Percentiles rank a stretch among this genome's conserved stretches.
Conservation (phyloP, 2,797 vertebrate genomes). For the Tangara arthus region DNA sequence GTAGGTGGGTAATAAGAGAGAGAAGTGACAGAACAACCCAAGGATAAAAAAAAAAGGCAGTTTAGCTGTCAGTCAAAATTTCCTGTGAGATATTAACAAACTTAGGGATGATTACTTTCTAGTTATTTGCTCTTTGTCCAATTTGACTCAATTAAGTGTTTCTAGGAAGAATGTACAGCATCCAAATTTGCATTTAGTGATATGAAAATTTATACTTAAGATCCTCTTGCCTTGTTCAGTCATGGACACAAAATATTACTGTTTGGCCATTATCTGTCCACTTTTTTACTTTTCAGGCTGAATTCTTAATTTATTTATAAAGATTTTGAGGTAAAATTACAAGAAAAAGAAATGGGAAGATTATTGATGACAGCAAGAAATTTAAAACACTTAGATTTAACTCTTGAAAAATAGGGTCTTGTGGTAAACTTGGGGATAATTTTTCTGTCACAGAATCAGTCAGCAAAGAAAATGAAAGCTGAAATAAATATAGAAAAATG, state of each 20-base stretch:
- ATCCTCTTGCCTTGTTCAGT: background rate
- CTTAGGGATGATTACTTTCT: background rate
- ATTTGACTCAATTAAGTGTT: background rate
- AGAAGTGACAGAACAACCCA: constrained; percentile 45
- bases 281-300: background rate
- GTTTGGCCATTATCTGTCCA: background rate
- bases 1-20: constrained; percentile 43
- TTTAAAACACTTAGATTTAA: background rate
- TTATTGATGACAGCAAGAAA: background rate
- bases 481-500: background rate
- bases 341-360: background rate
- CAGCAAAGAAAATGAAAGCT: background rate
- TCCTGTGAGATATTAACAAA: constrained; percentile 27
- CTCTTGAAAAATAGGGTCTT: background rate
- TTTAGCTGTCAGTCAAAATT: constrained; percentile 30
- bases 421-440: background rate
- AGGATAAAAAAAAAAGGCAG: background rate
- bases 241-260: background rate
- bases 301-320: background rate
- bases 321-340: background rate
- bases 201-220: background rate
- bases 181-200: background rate
- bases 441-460: background rate
- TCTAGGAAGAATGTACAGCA: background rate
- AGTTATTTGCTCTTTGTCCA: background rate